phyloP scores from a whole-genome alignment of 2,888 invertebrate species.

The Idaea straminata region DNA sequence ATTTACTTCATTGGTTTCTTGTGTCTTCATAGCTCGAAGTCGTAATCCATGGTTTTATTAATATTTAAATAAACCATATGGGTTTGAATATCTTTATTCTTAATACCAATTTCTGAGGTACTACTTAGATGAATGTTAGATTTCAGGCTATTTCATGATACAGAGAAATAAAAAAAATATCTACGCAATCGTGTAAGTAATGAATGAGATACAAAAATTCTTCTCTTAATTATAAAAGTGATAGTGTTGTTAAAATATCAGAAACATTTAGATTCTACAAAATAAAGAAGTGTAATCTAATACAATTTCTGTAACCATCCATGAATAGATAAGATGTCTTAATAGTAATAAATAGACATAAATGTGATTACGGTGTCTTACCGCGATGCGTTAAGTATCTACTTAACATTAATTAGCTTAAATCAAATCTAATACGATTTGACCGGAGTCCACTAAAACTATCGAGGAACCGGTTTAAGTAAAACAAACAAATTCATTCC shows the following conservation, averaged over 20 bases:
- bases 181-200: no score
- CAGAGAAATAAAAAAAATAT: background rate
- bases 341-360: conserved; percentile 12
- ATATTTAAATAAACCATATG: background rate
- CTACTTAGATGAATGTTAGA: background rate
- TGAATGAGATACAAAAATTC: background rate
- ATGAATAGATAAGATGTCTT: background rate
- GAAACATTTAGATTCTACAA: background rate
- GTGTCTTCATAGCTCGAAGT: background rate
- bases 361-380: conserved; percentile 17
- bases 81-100: background rate
- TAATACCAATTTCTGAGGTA: background rate
- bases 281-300: background rate
- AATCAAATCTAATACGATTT: conserved; percentile 51
- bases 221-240: background rate
- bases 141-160: background rate
- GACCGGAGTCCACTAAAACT: conserved; percentile 52
- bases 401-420: conserved; percentile 48
- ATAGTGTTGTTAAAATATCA: background rate
- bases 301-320: conserved; percentile 1
- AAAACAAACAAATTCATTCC: conserved; percentile 79
- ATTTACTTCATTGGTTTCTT: conserved; percentile 2
- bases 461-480: conserved; percentile 67
- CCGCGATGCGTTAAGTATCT: conserved; percentile 25
- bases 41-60: background rate